These are phyloP conservation scores for Erpetoichthys calabaricus DNA, from an alignment of 2,797 vertebrate species.

Conservation along the genomic window DNA sequence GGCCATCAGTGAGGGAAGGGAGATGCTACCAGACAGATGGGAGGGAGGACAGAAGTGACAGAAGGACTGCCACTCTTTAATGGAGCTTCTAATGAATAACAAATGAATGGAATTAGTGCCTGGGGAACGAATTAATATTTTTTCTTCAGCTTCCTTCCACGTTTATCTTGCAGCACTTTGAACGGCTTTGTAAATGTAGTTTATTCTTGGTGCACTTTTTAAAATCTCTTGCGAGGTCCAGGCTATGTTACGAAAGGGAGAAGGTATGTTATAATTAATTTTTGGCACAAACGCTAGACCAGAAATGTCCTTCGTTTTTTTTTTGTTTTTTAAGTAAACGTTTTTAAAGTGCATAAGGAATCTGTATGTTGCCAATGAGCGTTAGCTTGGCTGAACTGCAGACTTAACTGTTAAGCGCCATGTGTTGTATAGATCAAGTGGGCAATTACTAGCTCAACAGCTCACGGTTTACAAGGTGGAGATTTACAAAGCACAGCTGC, in stretches of 20 bases:
- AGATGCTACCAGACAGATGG: too few species aligned
- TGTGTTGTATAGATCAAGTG: slow-evolving; percentile 21
- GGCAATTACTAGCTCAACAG: slow-evolving; percentile 23
- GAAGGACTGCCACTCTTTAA: too few species aligned
- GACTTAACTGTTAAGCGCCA: slow-evolving; percentile 18
- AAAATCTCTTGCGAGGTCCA: neutral
- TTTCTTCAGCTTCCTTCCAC: neutral
- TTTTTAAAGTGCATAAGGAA: slow-evolving; percentile 14
- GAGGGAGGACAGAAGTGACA: too few species aligned
- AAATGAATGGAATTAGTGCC: slow-evolving; percentile 16
- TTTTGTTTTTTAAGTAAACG: slow-evolving; percentile 13
- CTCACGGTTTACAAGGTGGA: slow-evolving; percentile 17
- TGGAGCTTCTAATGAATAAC: slow-evolving; percentile 8
- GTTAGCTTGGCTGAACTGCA: slow-evolving; percentile 9
- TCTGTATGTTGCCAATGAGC: slow-evolving; percentile 11
- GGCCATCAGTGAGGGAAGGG: too few species aligned
- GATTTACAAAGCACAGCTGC: slow-evolving; percentile 17
- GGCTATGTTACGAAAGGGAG: neutral
- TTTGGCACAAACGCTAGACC: slow-evolving; percentile 10
- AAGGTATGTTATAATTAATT: slow-evolving; percentile 14
- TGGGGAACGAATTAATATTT: slow-evolving; percentile 10
- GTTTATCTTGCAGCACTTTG: slow-evolving; percentile 5
- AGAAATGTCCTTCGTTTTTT: slow-evolving; percentile 7
- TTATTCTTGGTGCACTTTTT: neutral
- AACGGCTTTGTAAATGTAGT: slow-evolving; percentile 1